A percentile compares a stretch with the other conserved stretches of the same genome.
Conservation (phyloP, 2,888 invertebrate species). For the Cordilura impudica region DNA sequence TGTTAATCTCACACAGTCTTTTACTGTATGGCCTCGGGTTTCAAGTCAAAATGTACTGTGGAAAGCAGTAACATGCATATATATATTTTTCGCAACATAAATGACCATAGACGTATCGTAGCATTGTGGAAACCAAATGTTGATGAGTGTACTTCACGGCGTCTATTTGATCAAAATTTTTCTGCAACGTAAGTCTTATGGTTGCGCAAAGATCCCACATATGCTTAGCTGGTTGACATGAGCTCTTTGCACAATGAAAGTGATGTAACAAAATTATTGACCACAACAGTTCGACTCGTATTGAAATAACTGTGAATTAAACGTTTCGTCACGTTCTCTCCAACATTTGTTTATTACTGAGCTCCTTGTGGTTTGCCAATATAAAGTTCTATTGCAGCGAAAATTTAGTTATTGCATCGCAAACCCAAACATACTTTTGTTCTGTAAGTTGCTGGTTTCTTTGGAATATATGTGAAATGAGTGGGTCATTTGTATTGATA, state of each 20-base stretch:
- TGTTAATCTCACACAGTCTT: too few species aligned
- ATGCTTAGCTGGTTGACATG: constrained; percentile 14
- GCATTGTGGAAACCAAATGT: too few species aligned
- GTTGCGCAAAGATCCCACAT: constrained; percentile 33
- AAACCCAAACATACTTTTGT: too few species aligned
- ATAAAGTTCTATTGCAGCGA: not conserved
- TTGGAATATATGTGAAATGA: too few species aligned
- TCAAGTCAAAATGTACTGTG: too few species aligned
- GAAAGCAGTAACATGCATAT: too few species aligned
- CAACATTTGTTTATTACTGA: not conserved
- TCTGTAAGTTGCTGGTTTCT: too few species aligned
- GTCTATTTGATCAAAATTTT: constrained; percentile 16
- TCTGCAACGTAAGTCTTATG: constrained; percentile 34
- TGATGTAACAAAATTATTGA: constrained; percentile 8
- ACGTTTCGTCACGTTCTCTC: constrained; percentile 2
- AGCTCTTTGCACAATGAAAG: constrained; percentile 25
- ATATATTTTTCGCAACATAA: too few species aligned
- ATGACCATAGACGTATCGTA: too few species aligned
- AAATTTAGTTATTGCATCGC: not conserved
- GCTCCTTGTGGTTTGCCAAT: not conserved
- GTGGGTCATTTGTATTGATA: too few species aligned
- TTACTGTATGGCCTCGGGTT: too few species aligned
- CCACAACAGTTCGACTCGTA: not conserved
- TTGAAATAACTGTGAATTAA: constrained; percentile 34
- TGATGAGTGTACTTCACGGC: constrained; percentile 11